Conservation (phyloP, 2,113 vertebrate species). For the Calonectris borealis region DNA sequence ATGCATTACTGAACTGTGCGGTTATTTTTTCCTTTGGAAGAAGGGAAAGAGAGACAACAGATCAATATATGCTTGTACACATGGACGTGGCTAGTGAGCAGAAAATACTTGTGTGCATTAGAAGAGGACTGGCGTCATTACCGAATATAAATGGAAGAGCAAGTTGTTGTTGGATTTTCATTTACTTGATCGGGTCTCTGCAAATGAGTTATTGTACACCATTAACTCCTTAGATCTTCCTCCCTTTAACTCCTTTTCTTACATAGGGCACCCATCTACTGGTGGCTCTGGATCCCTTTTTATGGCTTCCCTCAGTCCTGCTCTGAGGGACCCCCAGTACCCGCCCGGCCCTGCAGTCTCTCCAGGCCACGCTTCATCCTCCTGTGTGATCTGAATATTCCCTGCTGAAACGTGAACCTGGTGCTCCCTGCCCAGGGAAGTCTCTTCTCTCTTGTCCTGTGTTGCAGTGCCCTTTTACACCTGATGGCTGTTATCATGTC, state of each 20-base stretch:
- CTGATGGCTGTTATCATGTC: not conserved
- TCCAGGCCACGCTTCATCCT: not conserved
- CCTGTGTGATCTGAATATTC: not conserved
- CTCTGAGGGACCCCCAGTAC: not conserved
- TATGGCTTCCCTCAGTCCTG: not conserved
- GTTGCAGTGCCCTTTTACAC: not conserved
- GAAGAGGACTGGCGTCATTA: not conserved
- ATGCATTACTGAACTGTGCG: not conserved
- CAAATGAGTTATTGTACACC: not conserved
- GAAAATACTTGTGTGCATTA: not conserved
- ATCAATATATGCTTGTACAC: not conserved
- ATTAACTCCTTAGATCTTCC: not conserved
- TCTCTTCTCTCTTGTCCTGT: not conserved
- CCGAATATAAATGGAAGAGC: not conserved
- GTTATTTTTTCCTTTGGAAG: slow-evolving; percentile 15
- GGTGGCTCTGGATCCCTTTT: not conserved
- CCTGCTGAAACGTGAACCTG: not conserved
- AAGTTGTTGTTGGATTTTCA: not conserved
- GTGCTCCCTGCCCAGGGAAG: not conserved
- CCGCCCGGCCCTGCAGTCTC: not conserved
- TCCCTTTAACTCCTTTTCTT: not conserved
- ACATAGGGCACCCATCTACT: not conserved
- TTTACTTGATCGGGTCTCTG: not conserved
- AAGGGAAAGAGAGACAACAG: not conserved
- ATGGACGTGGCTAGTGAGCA: not conserved